Evolutionary conservation across 2,797 vertebrate species (phyloP).

Genomic region (Pempheris klunzingeri): DNA sequence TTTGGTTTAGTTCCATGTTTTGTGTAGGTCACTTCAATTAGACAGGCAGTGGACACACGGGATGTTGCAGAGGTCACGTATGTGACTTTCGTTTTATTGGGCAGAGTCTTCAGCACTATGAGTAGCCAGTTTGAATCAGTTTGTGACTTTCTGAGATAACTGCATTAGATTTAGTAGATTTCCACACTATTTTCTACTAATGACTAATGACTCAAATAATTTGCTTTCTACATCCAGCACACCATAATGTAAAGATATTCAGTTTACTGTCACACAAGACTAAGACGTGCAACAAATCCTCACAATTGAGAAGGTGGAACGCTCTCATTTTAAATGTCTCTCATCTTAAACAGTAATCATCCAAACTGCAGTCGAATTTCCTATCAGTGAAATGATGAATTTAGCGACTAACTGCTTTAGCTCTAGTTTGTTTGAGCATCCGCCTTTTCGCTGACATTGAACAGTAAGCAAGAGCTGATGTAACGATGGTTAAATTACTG

Average conservation of each 20-base stretch:
- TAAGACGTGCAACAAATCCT: neutral
- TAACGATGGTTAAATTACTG: neutral
- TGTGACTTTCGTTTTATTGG: slow-evolving; percentile 15
- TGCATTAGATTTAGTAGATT: neutral
- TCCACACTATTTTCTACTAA: neutral
- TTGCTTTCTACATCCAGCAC: neutral
- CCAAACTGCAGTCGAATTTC: neutral
- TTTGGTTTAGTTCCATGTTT: neutral
- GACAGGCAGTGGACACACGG: neutral
- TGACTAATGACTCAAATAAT: too few relatives aligned
- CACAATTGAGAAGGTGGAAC: neutral
- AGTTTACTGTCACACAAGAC: neutral
- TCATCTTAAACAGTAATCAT: too few relatives aligned
- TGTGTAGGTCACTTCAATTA: neutral
- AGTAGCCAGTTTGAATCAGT: neutral
- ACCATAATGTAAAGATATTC: neutral
- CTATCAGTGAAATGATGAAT: neutral
- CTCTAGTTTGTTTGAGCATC: neutral
- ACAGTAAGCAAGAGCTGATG: neutral
- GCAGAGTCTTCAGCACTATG: neutral
- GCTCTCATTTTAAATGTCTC: neutral
- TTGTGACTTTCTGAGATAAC: neutral
- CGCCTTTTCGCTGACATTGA: neutral
- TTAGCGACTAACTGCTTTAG: neutral
- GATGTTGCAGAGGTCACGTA: slow-evolving; percentile 15